phyloP scores from a whole-genome alignment of 2,113 vertebrate species.

The Emberiza fucata region DNA sequence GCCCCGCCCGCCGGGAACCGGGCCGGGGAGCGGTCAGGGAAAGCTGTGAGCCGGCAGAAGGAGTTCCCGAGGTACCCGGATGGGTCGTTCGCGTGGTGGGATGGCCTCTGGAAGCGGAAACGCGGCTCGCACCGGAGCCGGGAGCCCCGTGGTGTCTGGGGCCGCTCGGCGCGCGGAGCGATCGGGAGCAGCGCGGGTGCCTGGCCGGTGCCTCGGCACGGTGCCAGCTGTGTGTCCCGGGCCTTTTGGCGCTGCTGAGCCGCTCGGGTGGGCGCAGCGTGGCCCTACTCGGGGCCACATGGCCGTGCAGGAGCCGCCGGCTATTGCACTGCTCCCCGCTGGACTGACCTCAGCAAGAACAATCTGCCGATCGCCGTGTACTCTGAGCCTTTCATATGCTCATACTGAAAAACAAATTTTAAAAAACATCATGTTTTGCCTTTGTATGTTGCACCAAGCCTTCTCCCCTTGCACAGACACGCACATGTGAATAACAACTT shows the following conservation, averaged over 20 bases:
- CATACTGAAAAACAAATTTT: background rate
- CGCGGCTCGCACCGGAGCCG: fast-evolving
- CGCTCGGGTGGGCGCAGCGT: background rate
- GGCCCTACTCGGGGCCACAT: fast-evolving
- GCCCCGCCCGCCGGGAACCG: too few species aligned
- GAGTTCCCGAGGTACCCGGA: background rate
- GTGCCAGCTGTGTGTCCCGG: fast-evolving
- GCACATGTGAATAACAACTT: background rate
- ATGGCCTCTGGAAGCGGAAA: background rate
- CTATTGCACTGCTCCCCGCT: fast-evolving
- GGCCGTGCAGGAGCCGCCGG: too few species aligned
- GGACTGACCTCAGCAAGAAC: background rate
- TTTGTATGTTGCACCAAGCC: too few species aligned
- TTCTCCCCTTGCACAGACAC: background rate
- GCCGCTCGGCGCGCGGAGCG: background rate
- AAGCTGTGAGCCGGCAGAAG: background rate
- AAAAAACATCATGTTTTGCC: too few species aligned
- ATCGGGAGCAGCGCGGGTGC: background rate
- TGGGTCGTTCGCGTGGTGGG: fast-evolving
- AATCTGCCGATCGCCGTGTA: background rate
- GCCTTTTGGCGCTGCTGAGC: background rate
- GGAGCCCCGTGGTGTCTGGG: background rate
- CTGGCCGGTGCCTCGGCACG: fast-evolving
- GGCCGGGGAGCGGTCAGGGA: too few species aligned
- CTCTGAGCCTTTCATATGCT: background rate